A percentile compares a stretch with the other conserved stretches of the same genome.
These are phyloP conservation scores for Spodoptera littoralis DNA, from an alignment of 2,888 invertebrate species.

Conservation along the genomic window DNA sequence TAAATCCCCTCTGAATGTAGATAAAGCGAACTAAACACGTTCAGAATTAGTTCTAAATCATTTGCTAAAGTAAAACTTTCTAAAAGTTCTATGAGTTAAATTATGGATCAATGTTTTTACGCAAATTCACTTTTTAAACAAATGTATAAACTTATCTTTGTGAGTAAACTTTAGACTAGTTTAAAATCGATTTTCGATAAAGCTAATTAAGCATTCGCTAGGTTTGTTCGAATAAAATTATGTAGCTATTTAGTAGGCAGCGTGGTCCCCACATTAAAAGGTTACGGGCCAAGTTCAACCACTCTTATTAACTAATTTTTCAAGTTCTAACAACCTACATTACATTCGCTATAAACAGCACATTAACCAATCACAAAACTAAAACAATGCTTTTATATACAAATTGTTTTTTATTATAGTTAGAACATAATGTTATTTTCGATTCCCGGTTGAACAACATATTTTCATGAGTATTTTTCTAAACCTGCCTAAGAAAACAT, in stretches of 20 bases:
- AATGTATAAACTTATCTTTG: slow-evolving; percentile 7
- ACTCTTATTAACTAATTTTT: slow-evolving; percentile 65
- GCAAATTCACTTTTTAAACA: slow-evolving; percentile 12
- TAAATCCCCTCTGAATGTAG: slow-evolving; percentile 5
- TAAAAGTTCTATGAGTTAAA: slow-evolving; percentile 3
- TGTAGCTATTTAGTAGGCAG: slow-evolving; percentile 41
- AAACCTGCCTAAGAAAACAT: no score
- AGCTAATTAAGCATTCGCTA: slow-evolving; percentile 20
- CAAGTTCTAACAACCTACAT: slow-evolving; percentile 42
- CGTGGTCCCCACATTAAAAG: slow-evolving; percentile 59
- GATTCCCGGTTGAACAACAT: no score
- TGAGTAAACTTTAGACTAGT: slow-evolving; percentile 13
- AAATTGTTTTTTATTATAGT: no score
- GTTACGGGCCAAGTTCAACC: slow-evolving; percentile 76
- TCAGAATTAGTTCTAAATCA: slow-evolving; percentile 8
- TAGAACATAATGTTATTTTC: no score
- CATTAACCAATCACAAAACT: no score
- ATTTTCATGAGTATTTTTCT: no score
- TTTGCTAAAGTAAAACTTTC: slow-evolving; percentile 11
- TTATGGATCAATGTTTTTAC: slow-evolving; percentile 5
- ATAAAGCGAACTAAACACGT: slow-evolving; percentile 1
- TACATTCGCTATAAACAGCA: slow-evolving; percentile 37
- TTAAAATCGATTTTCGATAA: slow-evolving; percentile 23
- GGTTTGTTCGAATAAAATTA: slow-evolving; percentile 33
- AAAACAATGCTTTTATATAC: no score